These are phyloP conservation scores for Drosophila pseudotalamancana DNA, from an alignment of 2,888 invertebrate genomes.

Conservation along the genomic window DNA sequence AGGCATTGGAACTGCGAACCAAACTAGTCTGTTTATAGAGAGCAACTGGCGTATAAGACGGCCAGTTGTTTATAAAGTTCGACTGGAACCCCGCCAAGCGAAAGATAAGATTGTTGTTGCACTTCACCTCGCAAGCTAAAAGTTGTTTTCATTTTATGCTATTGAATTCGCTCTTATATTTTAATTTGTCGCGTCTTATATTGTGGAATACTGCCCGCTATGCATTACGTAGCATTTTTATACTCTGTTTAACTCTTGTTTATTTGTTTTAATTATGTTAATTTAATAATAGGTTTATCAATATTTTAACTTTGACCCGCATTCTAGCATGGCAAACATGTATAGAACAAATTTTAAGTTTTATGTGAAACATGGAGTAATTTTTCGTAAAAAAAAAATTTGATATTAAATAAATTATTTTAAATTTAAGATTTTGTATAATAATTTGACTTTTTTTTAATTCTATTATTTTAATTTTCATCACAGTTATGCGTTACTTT, in stretches of 20 bases:
- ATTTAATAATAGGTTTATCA: too few species aligned
- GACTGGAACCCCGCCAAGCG: background rate
- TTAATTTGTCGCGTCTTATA: constrained; percentile 8
- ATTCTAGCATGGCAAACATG: too few species aligned
- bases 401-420: too few species aligned
- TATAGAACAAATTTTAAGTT: too few species aligned
- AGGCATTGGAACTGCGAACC: background rate
- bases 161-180: constrained; percentile 21
- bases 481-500: background rate
- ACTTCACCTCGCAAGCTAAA: background rate
- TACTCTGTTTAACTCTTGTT: too few species aligned
- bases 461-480: background rate
- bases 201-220: constrained; percentile 1
- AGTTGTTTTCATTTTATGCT: background rate
- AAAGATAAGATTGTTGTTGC: constrained; percentile 3
- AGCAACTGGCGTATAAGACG: constrained; percentile 16
- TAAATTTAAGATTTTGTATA: background rate
- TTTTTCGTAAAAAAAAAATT: background rate
- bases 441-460: background rate
- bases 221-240: constrained; percentile 27
- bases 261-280: too few species aligned
- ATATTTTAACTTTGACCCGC: too few species aligned
- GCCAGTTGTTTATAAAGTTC: background rate
- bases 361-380: too few species aligned
- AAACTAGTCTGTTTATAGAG: constrained; percentile 1